Percentiles rank a stretch among this genome's conserved stretches.
Conservation (phyloP, 1,140 invertebrate species). For the Drosophila asahinai region DNA sequence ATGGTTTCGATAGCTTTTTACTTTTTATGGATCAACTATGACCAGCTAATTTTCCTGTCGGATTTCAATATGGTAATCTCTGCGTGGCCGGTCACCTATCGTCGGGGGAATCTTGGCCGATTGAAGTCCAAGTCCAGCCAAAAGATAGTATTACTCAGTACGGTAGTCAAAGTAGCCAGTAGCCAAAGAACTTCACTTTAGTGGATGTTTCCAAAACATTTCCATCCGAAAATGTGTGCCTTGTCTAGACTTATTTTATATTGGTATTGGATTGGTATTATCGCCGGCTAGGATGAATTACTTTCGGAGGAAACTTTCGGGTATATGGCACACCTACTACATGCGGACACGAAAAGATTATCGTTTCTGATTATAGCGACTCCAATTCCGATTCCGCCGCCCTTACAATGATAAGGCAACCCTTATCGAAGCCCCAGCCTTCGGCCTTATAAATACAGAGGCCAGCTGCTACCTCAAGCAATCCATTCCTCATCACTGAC, state of each 20-base stretch:
- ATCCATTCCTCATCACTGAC: not conserved
- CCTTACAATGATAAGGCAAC: not conserved
- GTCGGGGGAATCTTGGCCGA: too few relatives aligned
- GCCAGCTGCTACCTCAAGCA: not conserved
- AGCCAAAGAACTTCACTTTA: too few relatives aligned
- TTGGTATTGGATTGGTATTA: not conserved
- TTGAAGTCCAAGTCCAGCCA: not conserved
- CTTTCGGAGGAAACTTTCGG: not conserved
- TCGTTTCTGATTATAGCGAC: not conserved
- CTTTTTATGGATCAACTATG: too few relatives aligned
- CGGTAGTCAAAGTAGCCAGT: too few relatives aligned
- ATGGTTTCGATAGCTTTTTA: too few relatives aligned
- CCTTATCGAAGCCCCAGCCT: conserved; percentile 3
- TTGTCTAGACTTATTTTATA: not conserved
- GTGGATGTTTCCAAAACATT: not conserved
- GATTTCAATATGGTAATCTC: too few relatives aligned
- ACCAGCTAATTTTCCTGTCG: too few relatives aligned
- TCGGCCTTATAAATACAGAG: conserved; percentile 12
- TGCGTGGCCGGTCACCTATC: not conserved
- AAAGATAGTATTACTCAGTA: not conserved
- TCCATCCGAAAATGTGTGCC: not conserved
- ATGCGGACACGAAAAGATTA: not conserved
- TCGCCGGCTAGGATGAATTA: not conserved
- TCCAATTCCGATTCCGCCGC: not conserved
- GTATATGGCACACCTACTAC: not conserved